Evolutionary conservation across 2,797 vertebrate genomes (phyloP).

Genomic region (Molossus molossus): DNA sequence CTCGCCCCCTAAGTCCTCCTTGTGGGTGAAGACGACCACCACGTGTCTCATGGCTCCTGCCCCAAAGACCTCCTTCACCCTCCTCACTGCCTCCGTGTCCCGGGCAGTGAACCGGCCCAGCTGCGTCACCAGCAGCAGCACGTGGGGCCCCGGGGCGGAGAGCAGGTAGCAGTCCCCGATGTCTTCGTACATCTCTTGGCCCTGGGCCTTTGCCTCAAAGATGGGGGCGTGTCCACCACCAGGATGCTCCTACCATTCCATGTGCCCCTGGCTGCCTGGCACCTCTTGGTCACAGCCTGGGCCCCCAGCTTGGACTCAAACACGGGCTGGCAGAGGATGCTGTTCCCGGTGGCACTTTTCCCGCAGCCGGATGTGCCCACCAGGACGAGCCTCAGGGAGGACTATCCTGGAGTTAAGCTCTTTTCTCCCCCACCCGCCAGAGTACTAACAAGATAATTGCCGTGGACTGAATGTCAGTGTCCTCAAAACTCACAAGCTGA

Average conservation of each 20-base stretch:
- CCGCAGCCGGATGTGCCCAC: constrained; percentile 91
- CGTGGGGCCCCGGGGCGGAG: constrained; percentile 88
- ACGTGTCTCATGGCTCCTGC: constrained; percentile 86
- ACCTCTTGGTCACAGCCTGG: constrained; percentile 86
- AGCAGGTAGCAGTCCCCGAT: not conserved
- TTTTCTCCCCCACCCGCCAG: not conserved
- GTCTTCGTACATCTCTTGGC: constrained; percentile 82
- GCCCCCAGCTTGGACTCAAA: constrained; percentile 87
- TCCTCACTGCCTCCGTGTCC: constrained; percentile 87
- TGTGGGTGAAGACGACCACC: constrained; percentile 92
- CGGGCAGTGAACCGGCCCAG: constrained; percentile 91
- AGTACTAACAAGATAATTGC: not conserved
- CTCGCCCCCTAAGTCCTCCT: constrained; percentile 90
- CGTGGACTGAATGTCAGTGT: not conserved
- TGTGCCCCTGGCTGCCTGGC: constrained; percentile 73
- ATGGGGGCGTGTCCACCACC: constrained; percentile 91
- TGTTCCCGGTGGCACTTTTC: constrained; percentile 88
- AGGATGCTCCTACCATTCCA: constrained; percentile 85
- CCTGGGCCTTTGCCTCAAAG: constrained; percentile 88
- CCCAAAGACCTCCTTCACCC: constrained; percentile 90
- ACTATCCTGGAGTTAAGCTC: accelerated
- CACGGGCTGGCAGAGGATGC: constrained; percentile 79
- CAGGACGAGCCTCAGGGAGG: constrained; percentile 87
- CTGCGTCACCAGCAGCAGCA: constrained; percentile 91
- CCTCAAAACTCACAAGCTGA: not conserved